Base-by-base conservation (phyloP, 53 echinoderm and acorn worm species). In the Stichopus horrens region DNA sequence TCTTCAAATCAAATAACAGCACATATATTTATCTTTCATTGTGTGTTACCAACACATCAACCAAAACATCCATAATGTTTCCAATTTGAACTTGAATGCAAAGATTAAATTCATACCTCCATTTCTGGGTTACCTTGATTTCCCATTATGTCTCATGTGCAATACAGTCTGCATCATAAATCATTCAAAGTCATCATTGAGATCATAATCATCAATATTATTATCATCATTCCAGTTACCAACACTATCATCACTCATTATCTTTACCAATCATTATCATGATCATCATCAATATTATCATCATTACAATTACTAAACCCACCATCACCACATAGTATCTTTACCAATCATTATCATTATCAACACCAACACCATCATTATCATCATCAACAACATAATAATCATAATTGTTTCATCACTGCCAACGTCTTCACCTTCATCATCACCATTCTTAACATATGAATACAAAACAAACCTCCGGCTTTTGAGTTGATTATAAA, bases 401-500 rank as follows among this genome's bases (percentile, higher is more conserved):
- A 11, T 67, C 68, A 67, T n/a, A n/a, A 67, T 67, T 3, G 68
- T 67, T n/a, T 67, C n/a, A 37, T 37, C 37, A 37, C 37, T 37
- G 37, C 37, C 37, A 37, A 37, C 37, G 37, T 37, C 37, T 37
- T 37, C 37, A 37, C 37, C 37, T 37, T 37, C 37, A 37, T 37
- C 37, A 37, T 37, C 37, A 37, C 37, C 37, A 37, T 37, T 37
- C 37, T 37, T 37, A 37, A 37, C 37, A 14, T 67, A 67, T 67
- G 68, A 67, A 11, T n/a, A 14, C 13, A 67, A 51, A 76, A 73
- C 91, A 57, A 88, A 99, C 99, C 94, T 89, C 96, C 99, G 51
- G 99, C 99, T 54, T 96, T 94, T 80, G 99, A 94, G 90, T 99
- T 99, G 92, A 99, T 99, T 83, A 99, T 96, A 65, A 96, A 99